phyloP scores from a whole-genome alignment of 2,888 invertebrate genomes.

The Aelia acuminata region DNA sequence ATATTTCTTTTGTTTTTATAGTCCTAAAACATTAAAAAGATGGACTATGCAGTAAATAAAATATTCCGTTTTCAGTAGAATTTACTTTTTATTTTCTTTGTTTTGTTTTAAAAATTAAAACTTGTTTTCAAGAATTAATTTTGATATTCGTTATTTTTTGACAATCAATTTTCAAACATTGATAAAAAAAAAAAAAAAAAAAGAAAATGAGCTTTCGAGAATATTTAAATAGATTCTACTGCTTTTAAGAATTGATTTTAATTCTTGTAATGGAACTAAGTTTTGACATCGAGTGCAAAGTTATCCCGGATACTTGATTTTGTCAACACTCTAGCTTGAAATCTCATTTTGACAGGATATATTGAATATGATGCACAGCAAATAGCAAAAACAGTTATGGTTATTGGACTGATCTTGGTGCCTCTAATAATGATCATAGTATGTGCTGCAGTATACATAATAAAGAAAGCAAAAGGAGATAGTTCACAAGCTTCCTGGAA shows the following conservation, averaged over 20 bases:
- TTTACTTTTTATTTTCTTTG: too few species aligned
- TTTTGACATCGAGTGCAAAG: constrained; percentile 51
- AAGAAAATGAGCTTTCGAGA: neutral
- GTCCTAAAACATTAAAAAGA: too few species aligned
- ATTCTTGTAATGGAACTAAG: neutral
- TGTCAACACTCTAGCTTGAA: constrained; percentile 32
- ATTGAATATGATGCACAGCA: constrained; percentile 77
- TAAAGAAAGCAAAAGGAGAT: constrained; percentile 60
- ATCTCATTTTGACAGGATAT: constrained; percentile 69
- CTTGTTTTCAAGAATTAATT: too few species aligned
- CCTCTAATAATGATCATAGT: constrained; percentile 70
- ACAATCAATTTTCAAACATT: too few species aligned
- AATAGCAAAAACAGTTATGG: constrained; percentile 81
- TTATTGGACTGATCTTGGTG: constrained; percentile 80
- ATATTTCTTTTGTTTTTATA: too few species aligned
- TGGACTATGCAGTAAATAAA: too few species aligned
- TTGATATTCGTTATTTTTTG: too few species aligned
- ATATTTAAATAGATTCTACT: neutral
- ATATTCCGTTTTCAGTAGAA: too few species aligned
- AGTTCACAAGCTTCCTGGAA: constrained; percentile 64
- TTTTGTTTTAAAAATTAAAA: too few species aligned
- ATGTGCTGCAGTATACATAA: constrained; percentile 63
- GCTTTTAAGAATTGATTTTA: neutral
- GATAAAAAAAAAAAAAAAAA: too few species aligned
- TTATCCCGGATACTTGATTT: constrained; percentile 37